A percentile compares a stretch with the other conserved stretches of the same genome.
phyloP scores from a whole-genome alignment of 1,140 invertebrate species.

The Helicoverpa zea region DNA sequence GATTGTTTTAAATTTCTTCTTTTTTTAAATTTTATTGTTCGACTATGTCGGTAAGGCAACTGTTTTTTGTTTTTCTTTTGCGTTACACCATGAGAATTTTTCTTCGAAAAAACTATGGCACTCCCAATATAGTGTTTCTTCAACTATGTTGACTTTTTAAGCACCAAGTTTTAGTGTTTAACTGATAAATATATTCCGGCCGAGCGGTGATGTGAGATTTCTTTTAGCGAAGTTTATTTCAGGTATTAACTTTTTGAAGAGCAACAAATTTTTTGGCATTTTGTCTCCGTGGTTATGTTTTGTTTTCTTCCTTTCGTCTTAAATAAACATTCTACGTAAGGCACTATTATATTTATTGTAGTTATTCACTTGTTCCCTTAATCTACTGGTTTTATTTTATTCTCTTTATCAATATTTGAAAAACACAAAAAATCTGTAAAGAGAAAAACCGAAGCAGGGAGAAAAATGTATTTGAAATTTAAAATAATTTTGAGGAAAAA shows the following conservation, averaged over 20 bases:
- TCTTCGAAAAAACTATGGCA: constrained; percentile 80
- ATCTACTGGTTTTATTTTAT: constrained; percentile 56
- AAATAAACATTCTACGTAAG: constrained; percentile 77
- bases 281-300: constrained; percentile 81
- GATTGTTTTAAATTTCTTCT: constrained; percentile 58
- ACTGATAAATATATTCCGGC: constrained; percentile 84
- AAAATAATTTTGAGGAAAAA: constrained; percentile 53
- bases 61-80: constrained; percentile 63
- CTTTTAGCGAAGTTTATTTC: constrained; percentile 85
- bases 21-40: constrained; percentile 58
- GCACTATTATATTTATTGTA: constrained; percentile 81
- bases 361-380: constrained; percentile 79
- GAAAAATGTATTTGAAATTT: constrained; percentile 71
- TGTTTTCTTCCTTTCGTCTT: constrained; percentile 68
- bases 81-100: constrained; percentile 67
- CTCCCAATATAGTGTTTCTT: constrained; percentile 66
- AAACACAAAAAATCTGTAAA: constrained; percentile 76
- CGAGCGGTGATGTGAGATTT: constrained; percentile 80
- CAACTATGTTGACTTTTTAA: constrained; percentile 75
- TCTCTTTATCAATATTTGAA: constrained; percentile 64
- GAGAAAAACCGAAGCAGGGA: constrained; percentile 75
- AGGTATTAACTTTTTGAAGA: constrained; percentile 85
- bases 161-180: constrained; percentile 70
- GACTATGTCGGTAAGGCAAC: constrained; percentile 84
- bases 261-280: constrained; percentile 84